These are phyloP conservation scores for Psittacula derbiana DNA, from an alignment of 2,797 vertebrate genomes.

Conservation along the genomic window DNA sequence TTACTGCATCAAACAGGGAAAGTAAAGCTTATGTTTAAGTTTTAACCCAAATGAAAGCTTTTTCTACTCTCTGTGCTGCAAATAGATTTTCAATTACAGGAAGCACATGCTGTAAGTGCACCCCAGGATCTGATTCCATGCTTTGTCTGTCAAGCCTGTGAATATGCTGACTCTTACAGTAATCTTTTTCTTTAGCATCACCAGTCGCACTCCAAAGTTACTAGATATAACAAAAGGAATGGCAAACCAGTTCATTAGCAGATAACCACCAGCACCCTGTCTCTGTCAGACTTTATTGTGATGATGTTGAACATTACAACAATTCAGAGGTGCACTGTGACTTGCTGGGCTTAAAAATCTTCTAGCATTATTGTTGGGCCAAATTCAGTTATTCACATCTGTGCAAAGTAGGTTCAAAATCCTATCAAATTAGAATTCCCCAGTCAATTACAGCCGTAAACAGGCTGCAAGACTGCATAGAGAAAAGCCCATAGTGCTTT, in stretches of 20 bases:
- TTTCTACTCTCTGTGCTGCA: background rate
- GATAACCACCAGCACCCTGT: background rate
- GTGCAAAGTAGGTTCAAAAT: background rate
- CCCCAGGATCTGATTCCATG: background rate
- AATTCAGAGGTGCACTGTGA: background rate
- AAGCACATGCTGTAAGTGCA: slow-evolving; percentile 2
- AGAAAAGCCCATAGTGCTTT: background rate
- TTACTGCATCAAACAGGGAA: background rate
- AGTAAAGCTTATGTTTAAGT: slow-evolving; percentile 5
- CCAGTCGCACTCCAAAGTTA: background rate
- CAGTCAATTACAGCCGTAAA: background rate
- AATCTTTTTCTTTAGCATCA: background rate
- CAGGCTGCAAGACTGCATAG: background rate
- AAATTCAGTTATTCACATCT: background rate
- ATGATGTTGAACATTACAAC: background rate
- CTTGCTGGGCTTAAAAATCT: background rate
- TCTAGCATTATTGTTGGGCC: background rate
- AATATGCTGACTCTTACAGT: background rate
- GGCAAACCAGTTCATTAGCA: background rate
- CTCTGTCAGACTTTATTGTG: background rate
- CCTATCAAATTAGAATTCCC: background rate
- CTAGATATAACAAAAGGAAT: background rate
- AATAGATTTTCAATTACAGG: slow-evolving; percentile 43
- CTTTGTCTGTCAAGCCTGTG: background rate
- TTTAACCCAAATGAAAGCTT: slow-evolving; percentile 35